A percentile compares a stretch with the other conserved stretches of the same genome.
phyloP scores from a whole-genome alignment of 2,888 invertebrate species.

The Pelosia muscerda region DNA sequence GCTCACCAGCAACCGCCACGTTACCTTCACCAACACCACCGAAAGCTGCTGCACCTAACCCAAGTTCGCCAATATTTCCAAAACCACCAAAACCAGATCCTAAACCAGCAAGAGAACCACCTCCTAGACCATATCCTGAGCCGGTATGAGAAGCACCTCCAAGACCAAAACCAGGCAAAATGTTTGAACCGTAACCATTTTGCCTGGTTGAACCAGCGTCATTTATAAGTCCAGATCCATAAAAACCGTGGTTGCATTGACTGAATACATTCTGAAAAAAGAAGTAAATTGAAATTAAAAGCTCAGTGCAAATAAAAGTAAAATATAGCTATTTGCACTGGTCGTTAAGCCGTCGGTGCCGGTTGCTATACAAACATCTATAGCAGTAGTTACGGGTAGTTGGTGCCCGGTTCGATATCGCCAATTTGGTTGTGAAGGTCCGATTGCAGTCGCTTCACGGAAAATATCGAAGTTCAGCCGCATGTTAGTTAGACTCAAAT shows the following conservation, averaged over 20 bases:
- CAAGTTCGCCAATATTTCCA: not conserved
- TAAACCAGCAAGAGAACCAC: not conserved
- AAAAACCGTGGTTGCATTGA: not conserved
- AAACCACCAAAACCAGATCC: not conserved
- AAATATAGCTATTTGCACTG: too few species aligned
- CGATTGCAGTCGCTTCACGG: too few species aligned
- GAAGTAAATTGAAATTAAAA: not conserved
- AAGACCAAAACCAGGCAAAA: not conserved
- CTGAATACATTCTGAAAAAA: constrained; percentile 10
- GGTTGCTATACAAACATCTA: too few species aligned
- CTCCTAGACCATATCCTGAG: not conserved
- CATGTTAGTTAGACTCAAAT: too few species aligned
- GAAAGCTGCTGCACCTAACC: constrained; percentile 3
- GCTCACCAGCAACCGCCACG: constrained; percentile 51
- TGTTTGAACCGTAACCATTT: not conserved
- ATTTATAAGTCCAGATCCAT: not conserved
- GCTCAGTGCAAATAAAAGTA: too few species aligned
- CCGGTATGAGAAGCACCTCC: not conserved
- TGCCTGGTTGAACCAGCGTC: not conserved
- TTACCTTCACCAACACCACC: constrained; percentile 40
- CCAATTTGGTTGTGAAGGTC: too few species aligned
- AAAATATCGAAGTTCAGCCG: too few species aligned
- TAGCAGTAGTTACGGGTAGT: too few species aligned
- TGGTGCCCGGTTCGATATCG: too few species aligned
- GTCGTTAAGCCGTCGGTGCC: too few species aligned